phyloP scores from a whole-genome alignment of 1,140 invertebrate species.

The Calliphora vicina region DNA sequence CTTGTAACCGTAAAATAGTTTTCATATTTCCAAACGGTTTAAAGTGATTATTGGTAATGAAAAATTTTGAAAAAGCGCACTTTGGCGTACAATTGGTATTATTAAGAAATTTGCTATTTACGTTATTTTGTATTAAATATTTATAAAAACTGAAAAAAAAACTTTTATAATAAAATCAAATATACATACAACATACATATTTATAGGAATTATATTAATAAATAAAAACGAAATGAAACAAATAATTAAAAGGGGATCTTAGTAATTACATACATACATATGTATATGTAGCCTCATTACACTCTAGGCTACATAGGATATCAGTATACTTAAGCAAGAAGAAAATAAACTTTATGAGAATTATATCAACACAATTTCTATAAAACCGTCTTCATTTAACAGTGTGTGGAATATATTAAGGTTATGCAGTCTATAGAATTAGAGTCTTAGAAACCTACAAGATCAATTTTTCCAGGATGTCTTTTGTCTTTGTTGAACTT shows the following conservation, averaged over 20 bases:
- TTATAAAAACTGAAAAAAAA: not conserved
- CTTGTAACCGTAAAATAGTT: not conserved
- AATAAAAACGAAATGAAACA: not conserved
- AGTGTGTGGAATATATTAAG: no score
- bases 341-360: no score
- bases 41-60: not conserved
- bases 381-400: no score
- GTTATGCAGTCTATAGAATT: no score
- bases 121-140: constrained; percentile 18
- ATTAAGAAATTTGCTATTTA: not conserved
- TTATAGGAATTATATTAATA: constrained; percentile 5
- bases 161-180: not conserved
- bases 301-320: no score
- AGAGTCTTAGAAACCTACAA: no score
- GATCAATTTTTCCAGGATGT: no score
- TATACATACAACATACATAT: not conserved
- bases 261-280: no score
- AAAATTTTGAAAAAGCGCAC: not conserved
- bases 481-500: no score
- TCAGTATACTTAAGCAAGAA: no score
- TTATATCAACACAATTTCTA: no score
- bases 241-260: not conserved
- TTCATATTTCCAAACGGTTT: not conserved
- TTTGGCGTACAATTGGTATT: constrained; percentile 4
- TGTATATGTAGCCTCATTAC: no score